Percentiles rank a stretch among this genome's conserved stretches.
Evolutionary conservation across 2,888 invertebrate species (phyloP).

Genomic region (Machimus atricapillus): DNA sequence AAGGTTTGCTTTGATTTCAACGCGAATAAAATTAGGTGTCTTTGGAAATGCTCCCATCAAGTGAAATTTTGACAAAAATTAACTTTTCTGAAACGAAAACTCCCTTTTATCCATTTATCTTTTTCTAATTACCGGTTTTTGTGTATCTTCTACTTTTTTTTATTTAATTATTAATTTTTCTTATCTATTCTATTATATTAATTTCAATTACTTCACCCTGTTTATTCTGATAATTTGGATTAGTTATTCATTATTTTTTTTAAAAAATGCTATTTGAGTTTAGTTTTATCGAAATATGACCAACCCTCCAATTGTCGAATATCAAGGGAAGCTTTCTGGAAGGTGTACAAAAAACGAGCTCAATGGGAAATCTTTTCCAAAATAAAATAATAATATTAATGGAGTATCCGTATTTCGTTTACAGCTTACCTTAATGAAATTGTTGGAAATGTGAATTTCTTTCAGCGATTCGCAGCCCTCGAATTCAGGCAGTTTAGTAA

Average conservation of each 20-base stretch:
- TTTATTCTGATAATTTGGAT: too few species aligned
- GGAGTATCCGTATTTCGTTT: neutral
- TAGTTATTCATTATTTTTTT: too few species aligned
- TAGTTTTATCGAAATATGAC: too few species aligned
- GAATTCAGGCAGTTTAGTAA: constrained; percentile 77
- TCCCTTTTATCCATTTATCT: too few species aligned
- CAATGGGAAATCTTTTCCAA: neutral
- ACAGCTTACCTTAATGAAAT: constrained; percentile 71
- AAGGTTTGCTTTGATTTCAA: neutral
- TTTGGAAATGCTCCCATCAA: neutral
- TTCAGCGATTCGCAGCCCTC: constrained; percentile 77
- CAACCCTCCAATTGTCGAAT: neutral
- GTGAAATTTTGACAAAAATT: neutral
- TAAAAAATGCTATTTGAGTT: too few species aligned
- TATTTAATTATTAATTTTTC: too few species aligned
- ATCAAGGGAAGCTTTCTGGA: too few species aligned
- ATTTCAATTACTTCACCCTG: too few species aligned
- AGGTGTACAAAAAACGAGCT: neutral
- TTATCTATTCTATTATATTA: too few species aligned
- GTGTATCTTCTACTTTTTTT: too few species aligned
- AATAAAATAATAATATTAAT: neutral
- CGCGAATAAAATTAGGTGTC: neutral
- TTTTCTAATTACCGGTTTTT: too few species aligned
- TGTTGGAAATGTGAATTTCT: constrained; percentile 84
- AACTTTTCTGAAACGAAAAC: too few species aligned